Conservation (phyloP, 2,888 invertebrate genomes). For the Incurvaria masculella region DNA sequence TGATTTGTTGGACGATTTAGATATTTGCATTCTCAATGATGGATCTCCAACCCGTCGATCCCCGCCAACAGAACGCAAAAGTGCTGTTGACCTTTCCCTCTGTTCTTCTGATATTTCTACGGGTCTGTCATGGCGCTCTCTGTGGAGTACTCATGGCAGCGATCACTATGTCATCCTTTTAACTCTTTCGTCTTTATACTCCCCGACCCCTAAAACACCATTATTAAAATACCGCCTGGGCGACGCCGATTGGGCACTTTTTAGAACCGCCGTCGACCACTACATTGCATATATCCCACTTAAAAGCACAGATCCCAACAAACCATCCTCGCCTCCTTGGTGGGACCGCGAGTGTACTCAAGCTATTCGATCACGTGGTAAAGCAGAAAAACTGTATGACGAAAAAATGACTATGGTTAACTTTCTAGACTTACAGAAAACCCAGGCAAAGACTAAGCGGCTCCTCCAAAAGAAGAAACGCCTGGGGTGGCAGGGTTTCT, state of each 20-base stretch:
- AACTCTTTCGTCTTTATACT: not conserved
- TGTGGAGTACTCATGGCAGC: not conserved
- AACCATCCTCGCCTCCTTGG: not conserved
- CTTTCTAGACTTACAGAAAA: not conserved
- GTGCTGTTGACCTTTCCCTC: not conserved
- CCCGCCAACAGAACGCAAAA: not conserved
- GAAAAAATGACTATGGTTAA: not conserved
- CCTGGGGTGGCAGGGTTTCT: not conserved
- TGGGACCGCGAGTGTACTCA: not conserved
- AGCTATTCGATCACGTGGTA: not conserved
- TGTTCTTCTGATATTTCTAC: not conserved
- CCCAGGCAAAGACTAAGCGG: not conserved
- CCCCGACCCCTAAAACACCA: not conserved
- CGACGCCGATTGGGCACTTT: not conserved
- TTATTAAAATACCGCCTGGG: not conserved
- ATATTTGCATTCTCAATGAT: not conserved
- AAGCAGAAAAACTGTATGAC: not conserved
- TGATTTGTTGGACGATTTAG: not conserved
- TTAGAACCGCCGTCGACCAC: not conserved
- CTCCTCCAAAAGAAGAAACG: not conserved
- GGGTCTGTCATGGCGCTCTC: not conserved
- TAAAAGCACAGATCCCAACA: not conserved
- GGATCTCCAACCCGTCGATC: not conserved
- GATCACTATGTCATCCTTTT: constrained; percentile 2
- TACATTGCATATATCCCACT: not conserved